Conservation (phyloP, 2,797 vertebrate species). For the Emys orbicularis region DNA sequence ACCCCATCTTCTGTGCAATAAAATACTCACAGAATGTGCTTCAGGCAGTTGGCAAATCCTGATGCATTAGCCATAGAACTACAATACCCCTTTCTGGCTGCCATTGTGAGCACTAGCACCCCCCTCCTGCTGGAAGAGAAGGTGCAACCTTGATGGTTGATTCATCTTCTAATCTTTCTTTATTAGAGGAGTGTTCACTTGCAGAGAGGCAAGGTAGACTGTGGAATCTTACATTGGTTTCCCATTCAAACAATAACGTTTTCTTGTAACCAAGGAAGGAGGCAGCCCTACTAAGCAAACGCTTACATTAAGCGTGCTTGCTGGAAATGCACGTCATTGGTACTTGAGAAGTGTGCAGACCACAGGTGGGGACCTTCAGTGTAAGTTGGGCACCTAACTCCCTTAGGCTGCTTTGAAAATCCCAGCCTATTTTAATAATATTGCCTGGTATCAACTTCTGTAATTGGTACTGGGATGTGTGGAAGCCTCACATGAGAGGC, state of each 20-base stretch:
- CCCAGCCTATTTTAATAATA: background rate
- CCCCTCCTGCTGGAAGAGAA: background rate
- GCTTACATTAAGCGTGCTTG: background rate
- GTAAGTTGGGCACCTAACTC: background rate
- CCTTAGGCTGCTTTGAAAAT: background rate
- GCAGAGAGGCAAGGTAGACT: background rate
- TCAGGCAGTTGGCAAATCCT: background rate
- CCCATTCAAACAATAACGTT: background rate
- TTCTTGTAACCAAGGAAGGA: background rate
- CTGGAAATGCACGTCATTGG: slow-evolving; percentile 24
- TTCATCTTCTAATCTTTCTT: background rate
- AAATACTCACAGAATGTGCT: background rate
- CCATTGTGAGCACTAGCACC: background rate
- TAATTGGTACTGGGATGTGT: background rate
- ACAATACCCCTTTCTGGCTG: background rate
- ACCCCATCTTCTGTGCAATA: background rate
- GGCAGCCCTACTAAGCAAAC: background rate
- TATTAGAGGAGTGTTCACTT: background rate
- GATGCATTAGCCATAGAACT: background rate
- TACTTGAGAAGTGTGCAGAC: background rate
- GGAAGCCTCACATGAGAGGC: background rate
- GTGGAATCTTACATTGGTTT: background rate
- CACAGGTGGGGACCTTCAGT: background rate
- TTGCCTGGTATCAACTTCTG: background rate
- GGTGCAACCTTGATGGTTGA: background rate